Percentiles rank a stretch among this genome's conserved stretches.
These are phyloP conservation scores for Pelodiscus sinensis DNA, from an alignment of 2,113 vertebrate species.

Conservation along the genomic window DNA sequence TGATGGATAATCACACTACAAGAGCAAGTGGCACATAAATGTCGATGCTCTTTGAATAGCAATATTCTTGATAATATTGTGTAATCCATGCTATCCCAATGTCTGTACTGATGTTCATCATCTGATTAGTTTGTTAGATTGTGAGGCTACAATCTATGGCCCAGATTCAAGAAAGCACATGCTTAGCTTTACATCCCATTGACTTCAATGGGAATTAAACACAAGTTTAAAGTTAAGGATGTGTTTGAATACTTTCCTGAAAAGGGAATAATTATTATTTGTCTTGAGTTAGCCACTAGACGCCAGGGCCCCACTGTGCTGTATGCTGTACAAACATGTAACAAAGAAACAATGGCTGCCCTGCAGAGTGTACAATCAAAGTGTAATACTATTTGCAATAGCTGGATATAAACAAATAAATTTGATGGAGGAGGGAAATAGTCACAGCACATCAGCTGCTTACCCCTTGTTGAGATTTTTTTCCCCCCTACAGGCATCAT, in stretches of 20 bases:
- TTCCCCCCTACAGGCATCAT: not conserved
- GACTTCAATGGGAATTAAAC: not conserved
- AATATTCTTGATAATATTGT: conserved; percentile 46
- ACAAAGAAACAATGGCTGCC: not conserved
- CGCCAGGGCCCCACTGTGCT: not conserved
- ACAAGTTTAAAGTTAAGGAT: conserved; percentile 10
- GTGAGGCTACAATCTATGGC: not conserved
- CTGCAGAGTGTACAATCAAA: not conserved
- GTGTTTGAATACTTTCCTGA: conserved; percentile 12
- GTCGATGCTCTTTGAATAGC: conserved; percentile 34
- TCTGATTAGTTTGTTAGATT: not conserved
- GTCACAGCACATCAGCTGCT: not conserved
- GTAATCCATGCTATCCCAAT: not conserved
- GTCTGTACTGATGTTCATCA: not conserved
- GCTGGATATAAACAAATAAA: not conserved
- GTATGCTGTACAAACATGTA: not conserved
- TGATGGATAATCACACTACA: conserved; percentile 1
- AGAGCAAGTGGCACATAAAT: conserved; percentile 35
- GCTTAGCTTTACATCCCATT: not conserved
- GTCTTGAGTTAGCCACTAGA: not conserved
- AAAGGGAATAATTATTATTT: conserved; percentile 26
- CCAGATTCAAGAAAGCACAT: not conserved
- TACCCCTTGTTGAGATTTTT: not conserved
- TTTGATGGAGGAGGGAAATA: not conserved
- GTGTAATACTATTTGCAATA: not conserved